Percentiles rank a stretch among this genome's conserved stretches.
Conservation (phyloP, 2,797 vertebrate species). For the Harpagifer antarcticus region DNA sequence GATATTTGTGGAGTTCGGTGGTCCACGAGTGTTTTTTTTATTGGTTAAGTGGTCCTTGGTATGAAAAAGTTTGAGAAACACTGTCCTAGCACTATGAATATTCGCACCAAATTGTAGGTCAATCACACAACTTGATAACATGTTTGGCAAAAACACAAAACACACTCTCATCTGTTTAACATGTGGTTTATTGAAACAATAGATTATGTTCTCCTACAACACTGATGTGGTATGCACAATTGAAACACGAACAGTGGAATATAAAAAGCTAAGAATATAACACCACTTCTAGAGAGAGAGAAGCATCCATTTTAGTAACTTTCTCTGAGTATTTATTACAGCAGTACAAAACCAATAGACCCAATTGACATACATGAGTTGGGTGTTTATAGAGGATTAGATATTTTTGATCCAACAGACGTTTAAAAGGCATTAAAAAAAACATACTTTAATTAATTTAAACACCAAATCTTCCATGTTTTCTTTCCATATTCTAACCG, state of each 20-base stretch:
- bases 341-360: conserved; percentile 45
- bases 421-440: conserved; percentile 28
- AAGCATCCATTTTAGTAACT: conserved; percentile 14
- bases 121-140: not conserved
- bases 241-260: conserved; percentile 40
- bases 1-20: too few relatives aligned
- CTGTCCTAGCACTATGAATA: not conserved
- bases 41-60: too few relatives aligned
- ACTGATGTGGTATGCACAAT: conserved; percentile 59
- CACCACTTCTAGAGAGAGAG: conserved; percentile 26
- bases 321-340: conserved; percentile 39
- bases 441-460: conserved; percentile 12
- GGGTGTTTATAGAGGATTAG: conserved; percentile 14
- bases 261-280: conserved; percentile 47
- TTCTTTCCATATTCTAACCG: conserved; percentile 51
- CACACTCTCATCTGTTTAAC: conserved; percentile 36
- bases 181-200: conserved; percentile 76
- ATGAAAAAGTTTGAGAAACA: too few relatives aligned
- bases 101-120: not conserved
- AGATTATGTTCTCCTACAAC: conserved; percentile 66
- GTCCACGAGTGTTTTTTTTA: too few relatives aligned
- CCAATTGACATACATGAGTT: conserved; percentile 18
- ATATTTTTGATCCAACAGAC: conserved; percentile 24
- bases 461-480: conserved; percentile 37
- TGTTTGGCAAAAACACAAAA: not conserved